Conservation (phyloP, 2,113 vertebrate genomes). For the Passerina amoena region DNA sequence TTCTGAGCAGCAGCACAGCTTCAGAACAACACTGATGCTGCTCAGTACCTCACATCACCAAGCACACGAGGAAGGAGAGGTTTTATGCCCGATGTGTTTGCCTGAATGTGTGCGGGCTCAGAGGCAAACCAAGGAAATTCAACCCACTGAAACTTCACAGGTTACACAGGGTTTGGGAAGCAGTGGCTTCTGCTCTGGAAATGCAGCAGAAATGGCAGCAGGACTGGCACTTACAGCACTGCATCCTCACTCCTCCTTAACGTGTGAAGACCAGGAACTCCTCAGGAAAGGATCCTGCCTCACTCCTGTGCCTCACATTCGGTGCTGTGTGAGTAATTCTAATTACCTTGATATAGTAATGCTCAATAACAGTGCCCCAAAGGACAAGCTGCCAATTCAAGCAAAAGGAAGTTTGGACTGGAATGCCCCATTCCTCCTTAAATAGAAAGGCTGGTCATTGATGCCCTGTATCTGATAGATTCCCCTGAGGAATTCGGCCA, state of each 20-base stretch:
- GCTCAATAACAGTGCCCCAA: background rate
- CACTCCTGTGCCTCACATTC: background rate
- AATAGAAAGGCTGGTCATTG: background rate
- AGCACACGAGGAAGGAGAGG: background rate
- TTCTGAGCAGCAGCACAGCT: background rate
- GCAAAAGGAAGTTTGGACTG: background rate
- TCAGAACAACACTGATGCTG: background rate
- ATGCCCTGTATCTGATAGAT: background rate
- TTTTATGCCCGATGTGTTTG: background rate
- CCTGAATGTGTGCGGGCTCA: background rate
- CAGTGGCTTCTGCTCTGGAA: background rate
- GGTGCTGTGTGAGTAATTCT: background rate
- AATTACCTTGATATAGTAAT: background rate
- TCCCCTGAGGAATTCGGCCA: background rate
- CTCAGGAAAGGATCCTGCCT: background rate
- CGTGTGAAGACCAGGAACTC: background rate
- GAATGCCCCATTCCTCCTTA: constrained; percentile 3
- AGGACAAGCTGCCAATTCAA: background rate
- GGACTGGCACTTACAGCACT: background rate
- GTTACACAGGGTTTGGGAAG: background rate
- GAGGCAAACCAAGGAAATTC: background rate
- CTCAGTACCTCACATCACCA: background rate
- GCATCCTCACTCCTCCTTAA: background rate
- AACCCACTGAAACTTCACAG: background rate
- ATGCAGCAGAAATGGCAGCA: background rate